phyloP scores from a whole-genome alignment of 2,888 invertebrate genomes.

The Drosophila maculinotata region DNA sequence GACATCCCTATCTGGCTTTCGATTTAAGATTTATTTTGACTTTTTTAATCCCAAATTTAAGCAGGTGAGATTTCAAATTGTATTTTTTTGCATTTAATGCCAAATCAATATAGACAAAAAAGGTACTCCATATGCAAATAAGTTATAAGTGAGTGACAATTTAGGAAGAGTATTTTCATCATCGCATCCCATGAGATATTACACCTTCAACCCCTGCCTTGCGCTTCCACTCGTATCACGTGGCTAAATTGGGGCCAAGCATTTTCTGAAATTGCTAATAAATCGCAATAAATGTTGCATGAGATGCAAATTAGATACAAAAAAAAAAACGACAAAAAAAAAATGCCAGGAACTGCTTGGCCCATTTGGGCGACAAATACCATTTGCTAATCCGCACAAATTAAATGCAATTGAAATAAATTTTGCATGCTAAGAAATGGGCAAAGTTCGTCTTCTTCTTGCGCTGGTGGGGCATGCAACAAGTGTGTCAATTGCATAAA shows the following conservation, averaged over 20 bases:
- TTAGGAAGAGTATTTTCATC: too few relatives aligned
- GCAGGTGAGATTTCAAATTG: too few relatives aligned
- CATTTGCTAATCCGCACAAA: slow-evolving; percentile 72
- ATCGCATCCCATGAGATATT: background rate
- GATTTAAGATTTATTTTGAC: too few relatives aligned
- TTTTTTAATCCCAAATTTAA: too few relatives aligned
- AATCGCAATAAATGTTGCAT: slow-evolving; percentile 66
- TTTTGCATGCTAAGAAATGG: slow-evolving; percentile 68
- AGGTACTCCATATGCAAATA: too few relatives aligned
- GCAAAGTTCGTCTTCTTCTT: slow-evolving; percentile 29
- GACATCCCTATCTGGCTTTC: too few relatives aligned
- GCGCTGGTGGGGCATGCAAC: slow-evolving; percentile 55
- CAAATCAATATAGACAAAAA: too few relatives aligned
- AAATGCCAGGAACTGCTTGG: slow-evolving; percentile 20
- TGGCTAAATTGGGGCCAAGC: slow-evolving; percentile 53
- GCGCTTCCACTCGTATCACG: slow-evolving; percentile 26
- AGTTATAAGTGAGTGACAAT: too few relatives aligned
- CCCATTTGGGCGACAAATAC: slow-evolving; percentile 22
- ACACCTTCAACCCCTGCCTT: too few relatives aligned
- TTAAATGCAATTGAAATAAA: slow-evolving; percentile 80
- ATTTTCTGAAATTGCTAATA: slow-evolving; percentile 67
- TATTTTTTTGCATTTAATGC: too few relatives aligned
- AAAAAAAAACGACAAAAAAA: slow-evolving; percentile 2
- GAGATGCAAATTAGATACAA: slow-evolving; percentile 51
- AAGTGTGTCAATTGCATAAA: slow-evolving; percentile 77